Evolutionary conservation across 1,140 invertebrate species (phyloP).

Genomic region (Hylaeus anthracinus): DNA sequence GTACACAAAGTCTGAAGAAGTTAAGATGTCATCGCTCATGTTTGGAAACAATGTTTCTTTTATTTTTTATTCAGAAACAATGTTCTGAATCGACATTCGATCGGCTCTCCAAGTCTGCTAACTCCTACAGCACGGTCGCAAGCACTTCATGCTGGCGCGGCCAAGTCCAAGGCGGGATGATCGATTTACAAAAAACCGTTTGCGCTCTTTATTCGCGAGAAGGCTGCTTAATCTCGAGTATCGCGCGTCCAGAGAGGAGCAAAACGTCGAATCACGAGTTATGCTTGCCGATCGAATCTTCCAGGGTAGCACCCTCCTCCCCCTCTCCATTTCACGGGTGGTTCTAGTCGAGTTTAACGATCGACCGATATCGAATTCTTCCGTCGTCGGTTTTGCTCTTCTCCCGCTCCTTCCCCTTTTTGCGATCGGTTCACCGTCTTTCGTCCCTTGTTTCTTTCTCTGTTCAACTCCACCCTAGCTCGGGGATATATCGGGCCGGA

Average conservation of each 20-base stretch:
- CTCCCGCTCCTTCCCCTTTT: slow-evolving; percentile 8
- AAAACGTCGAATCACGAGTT: slow-evolving; percentile 58
- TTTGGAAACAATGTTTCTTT: no score
- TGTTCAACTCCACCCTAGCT: slow-evolving; percentile 50
- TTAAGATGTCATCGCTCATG: no score
- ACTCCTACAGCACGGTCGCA: no score
- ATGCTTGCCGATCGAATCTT: slow-evolving; percentile 57
- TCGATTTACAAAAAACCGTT: slow-evolving; percentile 39
- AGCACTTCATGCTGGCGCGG: not conserved
- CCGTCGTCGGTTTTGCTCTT: slow-evolving; percentile 52
- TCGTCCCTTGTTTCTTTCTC: slow-evolving; percentile 44
- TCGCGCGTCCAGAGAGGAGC: slow-evolving; percentile 34
- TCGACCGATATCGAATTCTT: slow-evolving; percentile 64
- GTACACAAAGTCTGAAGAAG: no score
- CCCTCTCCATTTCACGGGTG: slow-evolving; percentile 6
- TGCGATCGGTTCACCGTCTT: slow-evolving; percentile 4
- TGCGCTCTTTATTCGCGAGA: slow-evolving; percentile 33
- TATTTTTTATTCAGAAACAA: no score
- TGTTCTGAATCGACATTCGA: no score
- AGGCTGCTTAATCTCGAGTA: slow-evolving; percentile 26
- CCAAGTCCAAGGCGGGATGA: not conserved
- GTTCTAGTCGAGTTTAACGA: slow-evolving; percentile 65
- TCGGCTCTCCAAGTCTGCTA: no score
- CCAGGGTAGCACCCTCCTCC: slow-evolving; percentile 50
- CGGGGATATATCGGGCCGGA: slow-evolving; percentile 68